A percentile compares a stretch with the other conserved stretches of the same genome.
Evolutionary conservation across 35 echinoderm and acorn worm species (phyloP).

Genomic region (Hemicentrotus pulcherrimus): DNA sequence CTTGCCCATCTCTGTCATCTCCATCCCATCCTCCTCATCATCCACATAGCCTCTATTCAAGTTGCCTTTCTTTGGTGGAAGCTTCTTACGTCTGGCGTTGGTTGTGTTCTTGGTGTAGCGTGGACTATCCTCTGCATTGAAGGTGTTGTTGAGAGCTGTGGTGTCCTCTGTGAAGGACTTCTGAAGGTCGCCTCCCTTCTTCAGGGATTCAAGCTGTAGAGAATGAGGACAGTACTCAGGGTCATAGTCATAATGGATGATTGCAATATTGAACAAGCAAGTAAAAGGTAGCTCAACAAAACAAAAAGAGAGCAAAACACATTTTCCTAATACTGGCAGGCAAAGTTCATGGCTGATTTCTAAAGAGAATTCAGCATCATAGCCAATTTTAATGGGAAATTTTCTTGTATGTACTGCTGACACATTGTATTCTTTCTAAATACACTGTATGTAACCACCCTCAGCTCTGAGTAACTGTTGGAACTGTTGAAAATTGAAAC

Average conservation of each 20-base stretch:
- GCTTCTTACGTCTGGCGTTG: constrained; percentile 73
- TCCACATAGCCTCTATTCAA: constrained; percentile 70
- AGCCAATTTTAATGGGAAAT: too few relatives aligned
- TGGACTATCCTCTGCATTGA: constrained; percentile 77
- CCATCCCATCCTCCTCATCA: constrained; percentile 58
- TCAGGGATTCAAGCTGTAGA: constrained; percentile 72
- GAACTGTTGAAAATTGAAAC: background rate
- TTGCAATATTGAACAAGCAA: too few relatives aligned
- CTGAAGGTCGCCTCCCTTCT: constrained; percentile 68
- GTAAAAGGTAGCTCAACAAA: too few relatives aligned
- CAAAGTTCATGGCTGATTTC: too few relatives aligned
- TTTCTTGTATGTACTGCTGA: background rate
- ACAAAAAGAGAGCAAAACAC: too few relatives aligned
- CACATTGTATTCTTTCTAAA: background rate
- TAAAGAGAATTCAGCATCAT: too few relatives aligned
- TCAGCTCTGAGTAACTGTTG: too few relatives aligned
- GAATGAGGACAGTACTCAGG: background rate
- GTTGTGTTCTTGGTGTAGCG: constrained; percentile 85
- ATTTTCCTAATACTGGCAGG: background rate
- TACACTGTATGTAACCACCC: too few relatives aligned
- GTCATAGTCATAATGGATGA: background rate
- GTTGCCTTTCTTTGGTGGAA: constrained; percentile 80
- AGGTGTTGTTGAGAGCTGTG: constrained; percentile 72
- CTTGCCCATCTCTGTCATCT: constrained; percentile 21
- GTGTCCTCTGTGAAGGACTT: constrained; percentile 68